Evolutionary conservation across 2,888 invertebrate genomes (phyloP), one percentile per base, ranked within the genome.

Genomic region (Trachelus troglodyta): DNA sequence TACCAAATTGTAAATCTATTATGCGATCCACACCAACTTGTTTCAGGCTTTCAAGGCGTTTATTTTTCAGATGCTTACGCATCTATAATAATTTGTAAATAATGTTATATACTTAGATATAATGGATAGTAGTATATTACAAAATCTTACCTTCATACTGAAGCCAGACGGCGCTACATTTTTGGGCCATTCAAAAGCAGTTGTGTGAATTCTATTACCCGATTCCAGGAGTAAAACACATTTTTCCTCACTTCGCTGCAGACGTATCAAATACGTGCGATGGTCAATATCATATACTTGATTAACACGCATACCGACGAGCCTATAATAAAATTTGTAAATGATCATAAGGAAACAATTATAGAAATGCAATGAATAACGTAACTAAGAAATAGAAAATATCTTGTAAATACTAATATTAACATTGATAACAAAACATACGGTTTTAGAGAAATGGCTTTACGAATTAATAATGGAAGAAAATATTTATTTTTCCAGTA

Each of bases 161-260:
- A 99, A 99, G 1, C 98, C 98, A 0, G 98, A 98, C 0, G 98
- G 99, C 11, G 96, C 97, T 69, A 95, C 94, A 94, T 98, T 98
- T 92, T 99, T 99, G 0, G 99, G 99, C 99, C 99, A 99, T 90
- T 99, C 99, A 92, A 98, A 99, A 69, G 94, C 96, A 15, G 99
- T 99, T 9, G 96, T 96, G 90, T 99, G 99, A 80, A 99, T 95
- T 79, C 99, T 93, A 85, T 95, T 96, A 0, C 98, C 99, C 0
- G 99, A 99, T 92, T 99, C 99, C 56, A 99, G 92, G 11, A 99
- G 92, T 40, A 99, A 92, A 12, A 98, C 94, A 76, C 94, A 94
- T 92, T 99, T 99, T 87, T 96, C 95, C 89, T 98, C 98, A 0
- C 95, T 95, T 81, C 96, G 94, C 90, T 96, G 97, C 69, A 97